A percentile compares a stretch with the other conserved stretches of the same genome.
phyloP scores from a whole-genome alignment of 2,113 vertebrate species.

The Phyllopteryx taeniolatus region DNA sequence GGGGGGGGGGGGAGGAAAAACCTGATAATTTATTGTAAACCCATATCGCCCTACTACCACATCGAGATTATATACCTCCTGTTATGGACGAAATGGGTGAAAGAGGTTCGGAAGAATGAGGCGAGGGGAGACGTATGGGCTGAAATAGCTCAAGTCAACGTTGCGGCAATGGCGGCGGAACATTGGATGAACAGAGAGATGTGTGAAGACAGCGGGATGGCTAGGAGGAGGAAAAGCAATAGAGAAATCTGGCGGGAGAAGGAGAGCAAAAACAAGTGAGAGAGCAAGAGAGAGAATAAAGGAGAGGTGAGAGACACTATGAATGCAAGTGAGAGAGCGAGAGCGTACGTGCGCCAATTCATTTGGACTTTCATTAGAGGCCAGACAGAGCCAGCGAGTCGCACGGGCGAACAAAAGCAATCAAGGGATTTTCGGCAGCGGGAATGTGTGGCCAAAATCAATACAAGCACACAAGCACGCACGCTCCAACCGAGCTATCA shows the following conservation, averaged over 20 bases:
- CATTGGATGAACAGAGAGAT: neutral
- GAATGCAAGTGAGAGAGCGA: conserved; percentile 29
- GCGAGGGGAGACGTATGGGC: neutral
- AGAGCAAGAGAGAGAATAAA: neutral
- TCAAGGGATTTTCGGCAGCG: conserved; percentile 70
- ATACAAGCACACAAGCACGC: conserved; percentile 52
- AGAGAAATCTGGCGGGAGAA: conserved; percentile 31
- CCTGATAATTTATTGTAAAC: neutral
- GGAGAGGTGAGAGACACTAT: neutral
- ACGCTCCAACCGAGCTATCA: neutral
- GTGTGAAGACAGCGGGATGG: neutral
- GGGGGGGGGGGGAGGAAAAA: neutral
- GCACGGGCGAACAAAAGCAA: conserved; percentile 81
- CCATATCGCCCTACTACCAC: neutral
- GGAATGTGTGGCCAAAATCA: conserved; percentile 71
- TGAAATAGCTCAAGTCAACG: conserved; percentile 10
- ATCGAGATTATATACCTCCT: conserved; percentile 24
- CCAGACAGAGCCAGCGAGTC: conserved; percentile 61
- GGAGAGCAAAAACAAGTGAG: neutral
- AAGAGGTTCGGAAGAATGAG: conserved; percentile 1
- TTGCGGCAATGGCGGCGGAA: neutral
- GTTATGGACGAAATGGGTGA: conserved; percentile 4
- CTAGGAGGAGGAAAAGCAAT: conserved; percentile 11
- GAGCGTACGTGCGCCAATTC: conserved; percentile 70
- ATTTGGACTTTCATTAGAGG: conserved; percentile 75